Conservation (phyloP, 2,113 vertebrate genomes). For the Tor tambroides region DNA sequence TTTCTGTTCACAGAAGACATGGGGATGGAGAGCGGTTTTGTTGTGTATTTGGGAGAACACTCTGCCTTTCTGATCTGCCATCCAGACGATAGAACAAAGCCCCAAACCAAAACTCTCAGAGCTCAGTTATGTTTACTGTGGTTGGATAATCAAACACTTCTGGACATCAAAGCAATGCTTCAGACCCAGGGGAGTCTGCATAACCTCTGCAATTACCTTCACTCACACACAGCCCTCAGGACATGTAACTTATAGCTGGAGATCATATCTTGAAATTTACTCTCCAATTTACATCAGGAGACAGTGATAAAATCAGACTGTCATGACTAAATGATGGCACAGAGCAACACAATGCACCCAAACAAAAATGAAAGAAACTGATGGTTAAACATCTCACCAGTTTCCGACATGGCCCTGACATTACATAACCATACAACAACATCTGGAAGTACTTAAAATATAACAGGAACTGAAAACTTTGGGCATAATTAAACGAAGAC, state of each 20-base stretch:
- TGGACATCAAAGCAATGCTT: constrained; percentile 42
- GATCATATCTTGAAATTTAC: constrained; percentile 1
- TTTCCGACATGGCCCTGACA: neutral
- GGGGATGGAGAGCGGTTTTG: constrained; percentile 14
- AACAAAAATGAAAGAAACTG: neutral
- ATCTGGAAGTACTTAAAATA: constrained; percentile 5
- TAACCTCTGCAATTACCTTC: constrained; percentile 44
- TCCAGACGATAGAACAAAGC: constrained; percentile 8
- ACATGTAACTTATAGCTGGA: constrained; percentile 31
- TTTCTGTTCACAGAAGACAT: neutral
- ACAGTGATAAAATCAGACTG: neutral
- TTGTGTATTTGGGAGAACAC: constrained; percentile 8
- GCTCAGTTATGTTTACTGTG: constrained; percentile 33
- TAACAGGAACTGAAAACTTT: neutral
- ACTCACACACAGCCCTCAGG: constrained; percentile 33
- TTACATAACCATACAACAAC: neutral
- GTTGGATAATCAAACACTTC: constrained; percentile 46
- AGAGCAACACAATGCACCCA: neutral
- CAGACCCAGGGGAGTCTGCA: constrained; percentile 35
- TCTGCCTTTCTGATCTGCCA: constrained; percentile 39
- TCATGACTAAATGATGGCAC: neutral
- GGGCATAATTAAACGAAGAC: neutral
- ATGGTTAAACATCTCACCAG: neutral
- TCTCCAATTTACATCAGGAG: constrained; percentile 21
- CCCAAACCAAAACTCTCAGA: constrained; percentile 29